phyloP scores from a whole-genome alignment of 2,888 invertebrate species.

The Leucophenga maculata region DNA sequence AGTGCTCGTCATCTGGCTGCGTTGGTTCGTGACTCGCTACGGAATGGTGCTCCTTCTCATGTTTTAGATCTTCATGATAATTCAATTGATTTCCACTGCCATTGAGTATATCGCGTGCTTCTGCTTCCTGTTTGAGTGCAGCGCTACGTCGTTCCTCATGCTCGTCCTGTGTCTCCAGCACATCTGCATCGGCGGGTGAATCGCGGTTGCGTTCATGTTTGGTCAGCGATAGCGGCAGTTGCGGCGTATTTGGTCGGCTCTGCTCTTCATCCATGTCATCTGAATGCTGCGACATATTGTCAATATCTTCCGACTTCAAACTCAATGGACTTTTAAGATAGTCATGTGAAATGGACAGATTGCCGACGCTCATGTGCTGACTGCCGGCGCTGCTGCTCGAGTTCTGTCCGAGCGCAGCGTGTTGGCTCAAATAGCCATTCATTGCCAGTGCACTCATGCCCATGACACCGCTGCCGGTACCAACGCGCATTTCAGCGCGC shows the following conservation, averaged over 20 bases:
- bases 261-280: conserved; percentile 80
- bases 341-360: conserved; percentile 76
- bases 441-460: conserved; percentile 66
- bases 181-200: conserved; percentile 57
- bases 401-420: conserved; percentile 66
- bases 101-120: conserved; percentile 27
- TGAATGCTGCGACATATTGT: conserved; percentile 79
- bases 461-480: conserved; percentile 70
- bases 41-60: conserved; percentile 26
- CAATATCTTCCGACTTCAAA: conserved; percentile 76
- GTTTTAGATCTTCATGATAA: neutral
- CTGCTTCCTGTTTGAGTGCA: conserved; percentile 24
- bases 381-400: conserved; percentile 65
- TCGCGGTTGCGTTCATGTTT: conserved; percentile 73
- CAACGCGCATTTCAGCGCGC: conserved; percentile 85
- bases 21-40: conserved; percentile 30
- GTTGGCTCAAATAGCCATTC: conserved; percentile 70
- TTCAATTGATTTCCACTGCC: conserved; percentile 12
- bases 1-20: neutral
- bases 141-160: conserved; percentile 33
- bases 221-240: conserved; percentile 81
- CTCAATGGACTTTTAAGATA: conserved; percentile 80
- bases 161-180: conserved; percentile 43
- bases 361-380: conserved; percentile 61
- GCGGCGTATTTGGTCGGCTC: conserved; percentile 78